Evolutionary conservation across 1,140 invertebrate genomes (phyloP), one percentile per base, ranked within the genome.

Genomic region (Linepithema humile): DNA sequence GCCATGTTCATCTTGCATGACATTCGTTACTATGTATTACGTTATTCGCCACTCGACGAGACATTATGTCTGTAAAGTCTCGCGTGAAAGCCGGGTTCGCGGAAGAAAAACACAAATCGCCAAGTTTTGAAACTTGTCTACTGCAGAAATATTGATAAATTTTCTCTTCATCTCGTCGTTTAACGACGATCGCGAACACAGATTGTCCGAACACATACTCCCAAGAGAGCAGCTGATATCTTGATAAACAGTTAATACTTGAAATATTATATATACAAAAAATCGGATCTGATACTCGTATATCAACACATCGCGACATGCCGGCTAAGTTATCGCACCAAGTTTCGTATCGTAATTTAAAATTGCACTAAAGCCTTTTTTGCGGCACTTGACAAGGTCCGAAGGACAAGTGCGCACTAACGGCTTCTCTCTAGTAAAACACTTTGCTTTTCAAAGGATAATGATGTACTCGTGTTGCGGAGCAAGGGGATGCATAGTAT

Each of bases 281-380:
- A n/a, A n/a, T n/a, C n/a, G n/a, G n/a, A n/a, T n/a, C 87, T 91
- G 90, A 93, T 90, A 87, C 87, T 90, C 89, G 90, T 91, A 90
- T 72, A 88, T 87, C 85, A 86, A 91, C 85, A 92, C 89, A 89
- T 88, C 85, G 85, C 89, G 72, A 70, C 74, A 80, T 89, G 82
- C 69, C 64, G 75, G 74, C 82, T 89, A 90, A 88, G 74, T 86
- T 87, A 90, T 83, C 89, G 90, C 86, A 90, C 84, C 74, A 91
- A 78, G 62, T 89, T 91, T 90, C 85, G n/a, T n/a, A 90, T 85
- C 85, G 87, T 90, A 85, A 84, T 92, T 91, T 89, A 84, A 88
- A 92, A 94, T 94, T 94, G 92, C 92, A 93, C 93, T 93, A 92
- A 92, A 91, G 83, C 88, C 90, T 92, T 57, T 91, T 80, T 91